A percentile compares a stretch with the other conserved stretches of the same genome.
Conservation (phyloP, 2,888 invertebrate species). For the Latrodectus hesperus region DNA sequence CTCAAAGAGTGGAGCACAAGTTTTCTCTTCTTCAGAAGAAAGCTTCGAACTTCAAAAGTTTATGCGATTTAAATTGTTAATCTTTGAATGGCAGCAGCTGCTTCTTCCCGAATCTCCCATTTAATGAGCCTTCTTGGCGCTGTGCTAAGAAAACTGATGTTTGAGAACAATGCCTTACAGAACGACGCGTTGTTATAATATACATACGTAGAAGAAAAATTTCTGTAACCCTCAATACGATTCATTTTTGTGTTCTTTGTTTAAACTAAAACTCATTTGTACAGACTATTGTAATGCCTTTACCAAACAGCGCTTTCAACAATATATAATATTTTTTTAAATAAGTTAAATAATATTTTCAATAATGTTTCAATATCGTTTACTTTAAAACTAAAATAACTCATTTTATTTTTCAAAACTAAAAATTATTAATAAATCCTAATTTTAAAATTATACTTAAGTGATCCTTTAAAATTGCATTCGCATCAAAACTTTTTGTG, state of each 20-base stretch:
- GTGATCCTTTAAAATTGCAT: too few species aligned
- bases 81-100: neutral
- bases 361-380: too few species aligned
- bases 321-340: too few species aligned
- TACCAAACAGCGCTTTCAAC: too few species aligned
- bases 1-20: neutral
- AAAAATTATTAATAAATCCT: too few species aligned
- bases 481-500: too few species aligned
- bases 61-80: neutral
- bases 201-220: neutral
- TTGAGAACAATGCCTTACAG: neutral
- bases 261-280: neutral
- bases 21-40: neutral
- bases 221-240: neutral
- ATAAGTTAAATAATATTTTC: too few species aligned
- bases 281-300: neutral
- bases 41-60: neutral
- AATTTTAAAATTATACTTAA: too few species aligned
- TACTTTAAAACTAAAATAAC: too few species aligned
- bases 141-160: neutral
- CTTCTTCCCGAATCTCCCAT: neutral
- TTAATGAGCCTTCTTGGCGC: neutral
- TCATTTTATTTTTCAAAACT: too few species aligned
- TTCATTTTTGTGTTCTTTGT: neutral
- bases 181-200: neutral